A percentile compares a stretch with the other conserved stretches of the same genome.
These are phyloP conservation scores for Teinopalpus imperialis DNA, from an alignment of 2,888 invertebrate genomes.

Conservation along the genomic window DNA sequence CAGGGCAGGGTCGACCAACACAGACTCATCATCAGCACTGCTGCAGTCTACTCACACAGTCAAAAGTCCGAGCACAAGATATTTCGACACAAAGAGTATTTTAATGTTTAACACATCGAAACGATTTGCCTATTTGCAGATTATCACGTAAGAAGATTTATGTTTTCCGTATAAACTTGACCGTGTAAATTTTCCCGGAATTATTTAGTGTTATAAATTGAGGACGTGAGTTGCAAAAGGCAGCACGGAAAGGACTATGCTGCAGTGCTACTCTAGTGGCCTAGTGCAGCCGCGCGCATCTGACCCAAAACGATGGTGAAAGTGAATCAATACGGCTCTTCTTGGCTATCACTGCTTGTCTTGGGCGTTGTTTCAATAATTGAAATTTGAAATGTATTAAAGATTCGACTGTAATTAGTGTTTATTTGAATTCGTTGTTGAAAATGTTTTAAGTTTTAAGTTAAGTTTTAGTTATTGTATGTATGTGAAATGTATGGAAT, in stretches of 20 bases:
- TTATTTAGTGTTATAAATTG: slow-evolving; percentile 37
- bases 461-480: no score
- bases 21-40: background rate
- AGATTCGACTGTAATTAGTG: no score
- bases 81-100: no score
- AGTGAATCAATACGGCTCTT: slow-evolving; percentile 75
- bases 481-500: no score
- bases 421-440: no score
- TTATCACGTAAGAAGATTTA: background rate
- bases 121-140: background rate
- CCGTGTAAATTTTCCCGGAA: no score
- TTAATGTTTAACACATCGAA: no score
- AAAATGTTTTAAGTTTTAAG: no score
- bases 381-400: no score
- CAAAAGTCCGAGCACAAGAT: no score
- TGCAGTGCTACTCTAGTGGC: slow-evolving; percentile 67
- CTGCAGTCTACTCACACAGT: background rate
- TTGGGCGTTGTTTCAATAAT: slow-evolving; percentile 24
- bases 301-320: slow-evolving; percentile 70
- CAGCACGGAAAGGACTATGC: slow-evolving; percentile 62
- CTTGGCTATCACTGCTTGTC: slow-evolving; percentile 53
- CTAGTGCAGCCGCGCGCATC: slow-evolving; percentile 79
- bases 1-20: background rate
- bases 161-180: no score
- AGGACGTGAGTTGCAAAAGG: slow-evolving; percentile 60